Evolutionary conservation across 2,113 vertebrate genomes (phyloP).

Genomic region (Gasterosteus aculeatus): DNA sequence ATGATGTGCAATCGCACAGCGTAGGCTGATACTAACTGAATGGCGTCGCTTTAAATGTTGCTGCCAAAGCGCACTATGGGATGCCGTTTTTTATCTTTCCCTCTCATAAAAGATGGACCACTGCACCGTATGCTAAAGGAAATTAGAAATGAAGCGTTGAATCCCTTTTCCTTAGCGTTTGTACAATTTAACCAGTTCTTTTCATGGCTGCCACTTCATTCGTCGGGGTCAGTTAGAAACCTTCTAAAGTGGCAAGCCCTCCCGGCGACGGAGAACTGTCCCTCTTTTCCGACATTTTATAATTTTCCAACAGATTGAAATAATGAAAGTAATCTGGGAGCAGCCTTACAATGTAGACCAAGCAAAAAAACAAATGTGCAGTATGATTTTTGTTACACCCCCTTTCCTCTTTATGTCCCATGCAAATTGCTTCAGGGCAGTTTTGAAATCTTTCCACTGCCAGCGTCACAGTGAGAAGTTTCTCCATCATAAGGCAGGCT

Average conservation of each 20-base stretch:
- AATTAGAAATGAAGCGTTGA: not conserved
- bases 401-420: constrained; percentile 44
- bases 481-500: constrained; percentile 78
- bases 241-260: not conserved
- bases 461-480: constrained; percentile 77
- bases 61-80: too few relatives aligned
- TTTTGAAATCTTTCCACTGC: constrained; percentile 78
- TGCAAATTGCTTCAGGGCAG: constrained; percentile 57
- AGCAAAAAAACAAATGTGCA: not conserved
- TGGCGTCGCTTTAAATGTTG: too few relatives aligned
- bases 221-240: not conserved
- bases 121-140: not conserved
- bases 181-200: not conserved
- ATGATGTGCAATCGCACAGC: too few relatives aligned
- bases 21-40: too few relatives aligned
- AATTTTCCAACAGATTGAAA: not conserved
- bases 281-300: not conserved
- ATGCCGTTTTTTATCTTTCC: too few relatives aligned
- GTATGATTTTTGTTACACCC: constrained; percentile 20
- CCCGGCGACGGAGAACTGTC: not conserved
- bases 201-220: not conserved
- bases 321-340: not conserved
- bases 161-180: not conserved
- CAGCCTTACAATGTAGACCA: not conserved
- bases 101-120: not conserved